A percentile compares a stretch with the other conserved stretches of the same genome.
phyloP scores from a whole-genome alignment of 2,888 invertebrate species.

The Papilio gigon region DNA sequence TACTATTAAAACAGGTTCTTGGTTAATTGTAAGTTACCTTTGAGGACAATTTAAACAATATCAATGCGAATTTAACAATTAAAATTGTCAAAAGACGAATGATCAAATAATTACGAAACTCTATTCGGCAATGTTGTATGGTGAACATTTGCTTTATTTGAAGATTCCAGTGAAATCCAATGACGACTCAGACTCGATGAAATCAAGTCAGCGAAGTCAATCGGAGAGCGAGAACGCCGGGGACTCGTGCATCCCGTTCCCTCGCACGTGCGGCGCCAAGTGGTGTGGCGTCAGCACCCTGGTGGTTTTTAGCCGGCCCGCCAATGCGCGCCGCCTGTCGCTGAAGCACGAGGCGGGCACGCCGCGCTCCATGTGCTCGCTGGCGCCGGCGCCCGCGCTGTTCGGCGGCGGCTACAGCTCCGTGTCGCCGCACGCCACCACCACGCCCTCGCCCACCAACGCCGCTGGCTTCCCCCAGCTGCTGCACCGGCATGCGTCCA shows the following conservation, averaged over 20 bases:
- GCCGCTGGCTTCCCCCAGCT: constrained; percentile 75
- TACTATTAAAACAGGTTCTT: too few relatives aligned
- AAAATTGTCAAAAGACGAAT: too few relatives aligned
- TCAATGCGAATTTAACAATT: too few relatives aligned
- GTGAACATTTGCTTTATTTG: constrained; percentile 37
- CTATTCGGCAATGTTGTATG: too few relatives aligned
- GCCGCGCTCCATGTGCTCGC: constrained; percentile 82
- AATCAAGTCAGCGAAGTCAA: constrained; percentile 75
- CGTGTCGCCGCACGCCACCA: constrained; percentile 77
- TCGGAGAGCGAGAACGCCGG: constrained; percentile 79
- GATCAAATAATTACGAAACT: too few relatives aligned
- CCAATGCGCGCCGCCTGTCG: constrained; percentile 86
- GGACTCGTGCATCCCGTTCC: constrained; percentile 95
- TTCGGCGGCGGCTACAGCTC: constrained; percentile 69
- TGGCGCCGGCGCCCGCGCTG: constrained; percentile 68
- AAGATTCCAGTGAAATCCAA: constrained; percentile 82
- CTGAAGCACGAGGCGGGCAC: constrained; percentile 88
- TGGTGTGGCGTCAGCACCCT: constrained; percentile 94
- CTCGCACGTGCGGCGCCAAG: constrained; percentile 95
- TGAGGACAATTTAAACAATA: too few relatives aligned
- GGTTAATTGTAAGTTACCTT: too few relatives aligned
- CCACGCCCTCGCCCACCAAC: constrained; percentile 79
- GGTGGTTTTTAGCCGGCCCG: constrained; percentile 92
- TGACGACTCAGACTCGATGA: constrained; percentile 78
- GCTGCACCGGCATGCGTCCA: constrained; percentile 78